Conservation (phyloP, 2,888 invertebrate species). For the Thymelicus acteon region DNA sequence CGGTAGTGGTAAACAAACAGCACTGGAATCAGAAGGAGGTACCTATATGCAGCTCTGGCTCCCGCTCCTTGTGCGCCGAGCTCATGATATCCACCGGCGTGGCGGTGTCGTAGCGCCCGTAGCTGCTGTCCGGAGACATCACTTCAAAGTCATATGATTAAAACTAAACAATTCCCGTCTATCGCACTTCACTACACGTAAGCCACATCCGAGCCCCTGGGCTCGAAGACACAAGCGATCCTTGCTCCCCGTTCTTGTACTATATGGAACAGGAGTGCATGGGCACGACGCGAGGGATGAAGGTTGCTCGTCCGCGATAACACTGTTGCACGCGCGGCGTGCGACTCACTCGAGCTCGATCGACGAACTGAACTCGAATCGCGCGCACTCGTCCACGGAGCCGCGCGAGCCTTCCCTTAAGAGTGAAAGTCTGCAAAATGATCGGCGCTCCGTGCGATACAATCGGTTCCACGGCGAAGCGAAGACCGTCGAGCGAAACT, state of each 20-base stretch:
- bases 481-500: conserved; percentile 73
- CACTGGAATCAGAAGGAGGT: conserved; percentile 46
- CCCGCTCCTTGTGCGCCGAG: conserved; percentile 79
- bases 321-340: conserved; percentile 74
- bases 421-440: conserved; percentile 86
- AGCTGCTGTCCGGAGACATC: conserved; percentile 89
- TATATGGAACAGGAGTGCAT: conserved; percentile 77
- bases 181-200: conserved; percentile 78
- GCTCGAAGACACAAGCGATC: conserved; percentile 58
- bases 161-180: conserved; percentile 63
- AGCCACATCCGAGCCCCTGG: conserved; percentile 69
- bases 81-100: conserved; percentile 81
- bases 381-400: conserved; percentile 75
- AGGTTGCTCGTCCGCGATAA: conserved; percentile 70
- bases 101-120: conserved; percentile 83
- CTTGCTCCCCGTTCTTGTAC: conserved; percentile 63
- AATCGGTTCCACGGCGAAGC: conserved; percentile 73
- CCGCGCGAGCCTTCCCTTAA: conserved; percentile 77
- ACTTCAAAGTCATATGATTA: conserved; percentile 76
- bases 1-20: conserved; percentile 41
- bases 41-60: conserved; percentile 91
- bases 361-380: conserved; percentile 80
- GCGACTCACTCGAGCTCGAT: conserved; percentile 83
- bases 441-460: conserved; percentile 81
- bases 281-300: conserved; percentile 75